Evolutionary conservation across 2,797 vertebrate genomes (phyloP).

Genomic region (Columba guinea): DNA sequence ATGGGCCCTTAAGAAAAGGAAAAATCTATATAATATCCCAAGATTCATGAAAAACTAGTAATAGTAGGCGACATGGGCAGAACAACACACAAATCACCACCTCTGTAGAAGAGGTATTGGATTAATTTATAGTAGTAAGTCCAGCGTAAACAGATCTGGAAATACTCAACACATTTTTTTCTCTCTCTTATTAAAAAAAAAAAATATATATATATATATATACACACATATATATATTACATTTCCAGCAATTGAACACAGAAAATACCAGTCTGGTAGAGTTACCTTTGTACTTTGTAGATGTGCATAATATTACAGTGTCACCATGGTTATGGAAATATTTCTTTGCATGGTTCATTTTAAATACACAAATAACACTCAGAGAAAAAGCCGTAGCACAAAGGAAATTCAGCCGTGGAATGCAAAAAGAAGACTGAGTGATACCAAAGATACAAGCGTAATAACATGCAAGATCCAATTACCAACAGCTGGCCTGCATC

Average conservation of each 20-base stretch:
- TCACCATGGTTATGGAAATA: constrained; percentile 21
- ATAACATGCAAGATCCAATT: not conserved
- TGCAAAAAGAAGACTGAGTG: not conserved
- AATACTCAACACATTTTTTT: constrained; percentile 30
- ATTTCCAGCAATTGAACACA: constrained; percentile 17
- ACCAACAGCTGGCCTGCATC: not conserved
- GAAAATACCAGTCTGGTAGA: not conserved
- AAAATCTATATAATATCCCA: not conserved
- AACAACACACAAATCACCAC: not conserved
- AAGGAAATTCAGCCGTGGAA: constrained; percentile 5
- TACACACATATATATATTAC: not conserved
- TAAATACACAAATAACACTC: not conserved
- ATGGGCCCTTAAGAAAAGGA: not conserved
- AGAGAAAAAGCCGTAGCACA: not conserved
- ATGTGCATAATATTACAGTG: not conserved
- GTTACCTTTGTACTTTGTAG: not conserved
- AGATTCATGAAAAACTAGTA: not conserved
- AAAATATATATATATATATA: not conserved
- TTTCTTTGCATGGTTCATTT: not conserved
- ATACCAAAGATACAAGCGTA: not conserved
- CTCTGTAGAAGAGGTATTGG: not conserved
- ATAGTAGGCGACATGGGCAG: not conserved
- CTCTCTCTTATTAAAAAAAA: not conserved
- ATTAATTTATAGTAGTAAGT: constrained; percentile 4
- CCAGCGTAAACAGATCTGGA: not conserved